These are phyloP conservation scores for Montipora capitata DNA, from an alignment of 92 coral and sea anemone genomes.

Conservation along the genomic window DNA sequence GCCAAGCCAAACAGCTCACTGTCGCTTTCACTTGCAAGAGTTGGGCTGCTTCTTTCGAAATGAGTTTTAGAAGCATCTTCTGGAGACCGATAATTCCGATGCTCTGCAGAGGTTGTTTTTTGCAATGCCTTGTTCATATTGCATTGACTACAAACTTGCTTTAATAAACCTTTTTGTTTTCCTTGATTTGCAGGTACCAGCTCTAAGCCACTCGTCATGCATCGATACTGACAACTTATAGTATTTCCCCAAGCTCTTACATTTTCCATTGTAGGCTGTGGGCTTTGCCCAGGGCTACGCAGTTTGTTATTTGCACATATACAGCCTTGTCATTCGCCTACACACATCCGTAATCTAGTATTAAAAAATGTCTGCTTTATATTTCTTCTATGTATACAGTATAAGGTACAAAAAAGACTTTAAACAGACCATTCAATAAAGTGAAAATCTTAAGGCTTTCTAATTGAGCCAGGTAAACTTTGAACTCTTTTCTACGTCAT, in stretches of 20 bases:
- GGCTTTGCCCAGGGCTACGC: not conserved
- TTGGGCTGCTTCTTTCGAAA: not conserved
- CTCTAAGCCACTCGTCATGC: not conserved
- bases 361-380: too few species aligned
- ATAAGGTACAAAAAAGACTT: too few species aligned
- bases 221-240: too few species aligned
- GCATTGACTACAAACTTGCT: slow-evolving; percentile 3
- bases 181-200: slow-evolving; percentile 48
- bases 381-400: too few species aligned
- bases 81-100: not conserved
- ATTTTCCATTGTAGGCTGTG: not conserved
- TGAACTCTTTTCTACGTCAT: too few species aligned
- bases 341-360: too few species aligned
- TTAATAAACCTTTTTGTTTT: slow-evolving; percentile 14
- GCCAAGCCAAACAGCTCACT: slow-evolving; percentile 49
- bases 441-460: too few species aligned
- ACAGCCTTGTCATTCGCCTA: too few species aligned
- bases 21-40: slow-evolving; percentile 17
- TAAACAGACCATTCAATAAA: too few species aligned
- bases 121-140: slow-evolving; percentile 18
- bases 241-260: not conserved
- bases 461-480: too few species aligned
- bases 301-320: too few species aligned
- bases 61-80: not conserved
- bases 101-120: not conserved